Percentiles rank a stretch among this genome's conserved stretches.
Conservation (phyloP, 2,113 vertebrate genomes). For the Miniopterus natalensis region DNA sequence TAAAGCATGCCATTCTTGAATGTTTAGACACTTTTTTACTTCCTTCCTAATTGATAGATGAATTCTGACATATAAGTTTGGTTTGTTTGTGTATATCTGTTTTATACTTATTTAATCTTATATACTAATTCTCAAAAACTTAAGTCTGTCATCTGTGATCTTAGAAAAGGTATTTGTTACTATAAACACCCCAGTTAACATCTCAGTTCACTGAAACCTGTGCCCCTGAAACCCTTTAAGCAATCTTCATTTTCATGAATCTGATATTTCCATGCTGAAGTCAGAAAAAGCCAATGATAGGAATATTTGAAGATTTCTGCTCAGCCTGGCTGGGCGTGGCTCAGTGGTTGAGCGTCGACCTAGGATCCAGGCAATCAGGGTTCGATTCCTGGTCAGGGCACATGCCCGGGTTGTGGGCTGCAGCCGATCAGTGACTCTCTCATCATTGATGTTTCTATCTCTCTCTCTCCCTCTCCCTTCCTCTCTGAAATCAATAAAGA, state of each 20-base stretch:
- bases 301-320: slow-evolving; percentile 46
- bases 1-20: neutral
- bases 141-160: slow-evolving; percentile 12
- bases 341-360: too few species aligned
- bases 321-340: neutral
- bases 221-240: neutral
- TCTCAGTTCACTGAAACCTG: neutral
- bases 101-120: slow-evolving; percentile 37
- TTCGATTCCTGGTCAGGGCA: too few species aligned
- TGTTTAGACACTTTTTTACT: slow-evolving; percentile 11
- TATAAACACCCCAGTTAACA: neutral
- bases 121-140: slow-evolving; percentile 36
- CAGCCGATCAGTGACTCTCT: too few species aligned
- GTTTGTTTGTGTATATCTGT: neutral
- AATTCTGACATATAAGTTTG: slow-evolving; percentile 49
- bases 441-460: too few species aligned
- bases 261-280: slow-evolving; percentile 20
- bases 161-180: slow-evolving; percentile 20
- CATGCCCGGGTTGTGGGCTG: too few species aligned
- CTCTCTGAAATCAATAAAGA: too few species aligned
- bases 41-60: slow-evolving; percentile 32
- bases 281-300: neutral
- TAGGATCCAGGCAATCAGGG: too few species aligned
- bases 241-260: slow-evolving; percentile 53
- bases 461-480: too few species aligned